These are phyloP conservation scores for Stegophylla sp. DNA, from an alignment of 2,888 invertebrate genomes.

Conservation along the genomic window DNA sequence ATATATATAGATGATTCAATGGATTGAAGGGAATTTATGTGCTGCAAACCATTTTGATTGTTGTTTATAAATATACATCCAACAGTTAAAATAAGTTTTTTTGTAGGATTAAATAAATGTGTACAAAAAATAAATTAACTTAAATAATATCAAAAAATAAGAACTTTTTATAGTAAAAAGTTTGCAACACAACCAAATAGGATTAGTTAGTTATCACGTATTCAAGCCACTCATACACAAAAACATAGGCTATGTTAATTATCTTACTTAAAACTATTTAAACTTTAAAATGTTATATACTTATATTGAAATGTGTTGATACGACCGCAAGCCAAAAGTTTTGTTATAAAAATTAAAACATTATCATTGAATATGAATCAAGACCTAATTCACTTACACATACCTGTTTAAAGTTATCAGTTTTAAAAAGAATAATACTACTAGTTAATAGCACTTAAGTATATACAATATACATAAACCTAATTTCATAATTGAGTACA, in stretches of 20 bases:
- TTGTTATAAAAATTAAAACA: background rate
- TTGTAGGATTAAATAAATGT: background rate
- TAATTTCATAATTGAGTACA: background rate
- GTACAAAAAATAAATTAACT: no score
- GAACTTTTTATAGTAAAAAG: background rate
- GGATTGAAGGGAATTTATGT: conserved; percentile 45
- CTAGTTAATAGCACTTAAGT: background rate
- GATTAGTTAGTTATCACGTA: conserved; percentile 49
- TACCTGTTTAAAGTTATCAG: background rate
- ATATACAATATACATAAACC: no score
- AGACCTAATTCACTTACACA: background rate
- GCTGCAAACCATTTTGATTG: conserved; percentile 24
- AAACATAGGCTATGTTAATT: conserved; percentile 45
- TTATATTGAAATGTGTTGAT: conserved; percentile 9
- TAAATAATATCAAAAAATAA: no score
- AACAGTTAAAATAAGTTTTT: background rate
- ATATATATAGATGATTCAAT: conserved; percentile 14
- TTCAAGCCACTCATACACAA: conserved; percentile 55
- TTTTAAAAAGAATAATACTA: background rate
- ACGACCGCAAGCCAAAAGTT: conserved; percentile 34
- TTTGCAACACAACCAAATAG: conserved; percentile 36
- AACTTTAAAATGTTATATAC: background rate
- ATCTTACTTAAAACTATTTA: conserved; percentile 22
- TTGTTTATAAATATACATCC: background rate
- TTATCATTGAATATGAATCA: background rate